Percentiles rank a stretch among this genome's conserved stretches.
Conservation (phyloP, 2,797 vertebrate species). For the Poecilia gillii region DNA sequence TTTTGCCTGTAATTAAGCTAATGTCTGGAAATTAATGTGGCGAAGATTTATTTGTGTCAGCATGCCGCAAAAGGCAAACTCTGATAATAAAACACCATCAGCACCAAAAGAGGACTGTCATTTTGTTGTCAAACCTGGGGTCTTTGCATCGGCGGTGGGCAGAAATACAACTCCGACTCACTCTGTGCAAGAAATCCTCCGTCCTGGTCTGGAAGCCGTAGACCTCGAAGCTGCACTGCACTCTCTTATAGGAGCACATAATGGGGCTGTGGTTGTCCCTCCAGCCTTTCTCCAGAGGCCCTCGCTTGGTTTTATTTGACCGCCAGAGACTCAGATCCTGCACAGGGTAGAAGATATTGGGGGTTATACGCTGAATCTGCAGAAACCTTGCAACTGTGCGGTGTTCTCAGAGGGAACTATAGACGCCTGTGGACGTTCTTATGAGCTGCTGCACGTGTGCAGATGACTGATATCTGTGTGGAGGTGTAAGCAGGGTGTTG, state of each 20-base stretch:
- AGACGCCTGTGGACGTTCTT: slow-evolving; percentile 10
- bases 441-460: slow-evolving; percentile 6
- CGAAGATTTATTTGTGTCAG: slow-evolving; percentile 37
- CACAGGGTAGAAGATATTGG: slow-evolving; percentile 45
- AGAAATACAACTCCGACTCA: slow-evolving; percentile 46
- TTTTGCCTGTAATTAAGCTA: slow-evolving; percentile 23
- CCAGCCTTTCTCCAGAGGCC: slow-evolving; percentile 83
- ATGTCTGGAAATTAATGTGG: slow-evolving; percentile 32
- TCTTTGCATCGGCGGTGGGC: slow-evolving; percentile 3
- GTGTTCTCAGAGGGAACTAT: slow-evolving; percentile 18
- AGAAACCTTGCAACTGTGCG: slow-evolving; percentile 34
- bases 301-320: slow-evolving; percentile 82
- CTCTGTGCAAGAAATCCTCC: slow-evolving; percentile 85
- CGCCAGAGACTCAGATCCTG: slow-evolving; percentile 84
- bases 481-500: slow-evolving; percentile 46
- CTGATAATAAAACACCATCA: slow-evolving; percentile 17
- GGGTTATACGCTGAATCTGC: slow-evolving; percentile 63
- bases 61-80: slow-evolving; percentile 25
- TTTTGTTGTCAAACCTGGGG: slow-evolving; percentile 12
- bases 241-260: slow-evolving; percentile 89
- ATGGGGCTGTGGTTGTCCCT: slow-evolving; percentile 73
- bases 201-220: slow-evolving; percentile 85
- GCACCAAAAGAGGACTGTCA: not conserved
- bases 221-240: slow-evolving; percentile 85
- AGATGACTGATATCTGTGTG: slow-evolving; percentile 13